Percentiles rank a stretch among this genome's conserved stretches.
These are phyloP conservation scores for Phalacrocorax carbo DNA, from an alignment of 2,113 vertebrate species.

Conservation along the genomic window DNA sequence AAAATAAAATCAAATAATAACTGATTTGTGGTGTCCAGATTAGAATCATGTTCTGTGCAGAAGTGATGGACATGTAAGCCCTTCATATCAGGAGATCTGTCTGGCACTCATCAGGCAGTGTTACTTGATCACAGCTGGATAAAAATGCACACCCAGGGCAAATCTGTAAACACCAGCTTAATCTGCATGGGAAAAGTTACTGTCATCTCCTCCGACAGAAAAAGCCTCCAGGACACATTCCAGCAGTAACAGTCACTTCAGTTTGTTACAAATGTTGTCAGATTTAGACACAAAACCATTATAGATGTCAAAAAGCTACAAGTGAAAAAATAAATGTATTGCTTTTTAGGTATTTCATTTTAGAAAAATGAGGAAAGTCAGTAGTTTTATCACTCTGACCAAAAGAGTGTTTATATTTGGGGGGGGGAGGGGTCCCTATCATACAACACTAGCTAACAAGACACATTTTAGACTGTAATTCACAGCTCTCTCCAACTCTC, in stretches of 20 bases:
- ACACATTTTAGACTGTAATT: background rate
- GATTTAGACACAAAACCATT: constrained; percentile 82
- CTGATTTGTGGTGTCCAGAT: background rate
- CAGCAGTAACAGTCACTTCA: constrained; percentile 79
- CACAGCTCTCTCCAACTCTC: background rate
- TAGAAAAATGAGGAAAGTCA: constrained; percentile 2
- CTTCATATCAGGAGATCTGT: constrained; percentile 77
- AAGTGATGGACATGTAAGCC: constrained; percentile 70
- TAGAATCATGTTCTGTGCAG: constrained; percentile 2
- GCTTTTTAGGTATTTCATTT: constrained; percentile 37
- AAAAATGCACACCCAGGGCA: constrained; percentile 85
- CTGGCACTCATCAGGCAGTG: constrained; percentile 82
- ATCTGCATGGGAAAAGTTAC: constrained; percentile 92
- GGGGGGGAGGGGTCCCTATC: background rate
- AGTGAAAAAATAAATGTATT: background rate
- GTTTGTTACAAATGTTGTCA: constrained; percentile 81
- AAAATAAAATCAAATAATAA: background rate
- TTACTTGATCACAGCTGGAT: constrained; percentile 86
- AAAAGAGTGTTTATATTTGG: background rate
- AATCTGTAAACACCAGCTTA: constrained; percentile 95
- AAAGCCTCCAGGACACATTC: constrained; percentile 83
- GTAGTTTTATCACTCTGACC: background rate
- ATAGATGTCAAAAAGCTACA: constrained; percentile 82
- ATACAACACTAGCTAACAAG: background rate
- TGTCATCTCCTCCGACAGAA: constrained; percentile 86